phyloP scores from a whole-genome alignment of 2,797 vertebrate genomes.

The Pteropus rufus region DNA sequence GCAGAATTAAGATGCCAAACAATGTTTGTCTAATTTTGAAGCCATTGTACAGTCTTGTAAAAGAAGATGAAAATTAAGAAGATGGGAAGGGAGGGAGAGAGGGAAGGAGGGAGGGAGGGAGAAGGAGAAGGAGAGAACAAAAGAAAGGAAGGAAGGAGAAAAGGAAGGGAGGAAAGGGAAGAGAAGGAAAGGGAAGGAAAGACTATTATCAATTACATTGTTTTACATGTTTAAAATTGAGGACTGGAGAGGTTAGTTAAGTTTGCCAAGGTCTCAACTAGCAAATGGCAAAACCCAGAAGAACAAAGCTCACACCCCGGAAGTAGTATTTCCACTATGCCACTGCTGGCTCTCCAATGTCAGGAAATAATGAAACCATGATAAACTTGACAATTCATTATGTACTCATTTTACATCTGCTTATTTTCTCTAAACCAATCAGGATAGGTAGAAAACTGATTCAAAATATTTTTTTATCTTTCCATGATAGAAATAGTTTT shows the following conservation, averaged over 20 bases:
- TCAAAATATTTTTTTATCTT: slow-evolving; percentile 50
- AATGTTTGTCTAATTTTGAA: background rate
- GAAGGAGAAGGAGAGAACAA: accelerated
- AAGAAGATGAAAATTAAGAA: background rate
- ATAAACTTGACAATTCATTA: slow-evolving; percentile 49
- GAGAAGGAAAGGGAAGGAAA: background rate
- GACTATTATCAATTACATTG: background rate
- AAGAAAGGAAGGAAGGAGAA: accelerated
- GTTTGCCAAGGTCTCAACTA: background rate
- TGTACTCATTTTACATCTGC: slow-evolving; percentile 36
- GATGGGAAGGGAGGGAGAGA: background rate
- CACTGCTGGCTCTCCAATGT: background rate
- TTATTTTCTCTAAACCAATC: slow-evolving; percentile 52
- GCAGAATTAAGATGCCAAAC: background rate
- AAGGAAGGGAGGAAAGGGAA: no score
- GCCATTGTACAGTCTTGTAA: background rate
- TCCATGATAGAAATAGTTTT: slow-evolving; percentile 61
- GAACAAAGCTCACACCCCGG: background rate
- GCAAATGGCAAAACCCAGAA: background rate
- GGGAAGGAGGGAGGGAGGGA: accelerated
- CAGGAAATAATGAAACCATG: slow-evolving; percentile 36
- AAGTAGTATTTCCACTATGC: background rate
- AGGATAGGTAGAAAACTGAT: slow-evolving; percentile 32
- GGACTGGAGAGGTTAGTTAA: background rate
- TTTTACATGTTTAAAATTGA: background rate